Evolutionary conservation across 1,140 invertebrate genomes (phyloP).

Genomic region (Lutraria rhynchaena): DNA sequence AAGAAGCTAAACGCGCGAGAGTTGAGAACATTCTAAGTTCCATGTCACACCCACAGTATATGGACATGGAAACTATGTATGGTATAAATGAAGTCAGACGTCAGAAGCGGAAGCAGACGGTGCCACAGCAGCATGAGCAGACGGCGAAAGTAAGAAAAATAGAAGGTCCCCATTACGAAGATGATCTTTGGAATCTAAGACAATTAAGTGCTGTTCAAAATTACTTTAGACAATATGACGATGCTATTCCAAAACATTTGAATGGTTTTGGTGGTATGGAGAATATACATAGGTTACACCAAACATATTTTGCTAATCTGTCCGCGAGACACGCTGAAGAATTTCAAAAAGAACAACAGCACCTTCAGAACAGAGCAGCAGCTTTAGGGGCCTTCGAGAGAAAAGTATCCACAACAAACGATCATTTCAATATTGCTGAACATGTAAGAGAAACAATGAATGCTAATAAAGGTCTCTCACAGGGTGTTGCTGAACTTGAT

Average conservation of each 20-base stretch:
- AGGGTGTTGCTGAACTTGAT: slow-evolving; percentile 62
- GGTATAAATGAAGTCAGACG: slow-evolving; percentile 87
- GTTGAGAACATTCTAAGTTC: slow-evolving; percentile 97
- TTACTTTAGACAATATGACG: slow-evolving; percentile 92
- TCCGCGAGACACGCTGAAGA: slow-evolving; percentile 51
- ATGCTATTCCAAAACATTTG: slow-evolving; percentile 81
- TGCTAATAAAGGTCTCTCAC: slow-evolving; percentile 50
- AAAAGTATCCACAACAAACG: slow-evolving; percentile 45
- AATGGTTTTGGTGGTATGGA: slow-evolving; percentile 57
- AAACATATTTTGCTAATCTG: slow-evolving; percentile 55
- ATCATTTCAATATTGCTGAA: slow-evolving; percentile 57
- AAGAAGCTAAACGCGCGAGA: slow-evolving; percentile 93
- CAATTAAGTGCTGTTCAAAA: slow-evolving; percentile 95
- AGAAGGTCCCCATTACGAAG: slow-evolving; percentile 87
- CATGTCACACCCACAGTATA: slow-evolving; percentile 90
- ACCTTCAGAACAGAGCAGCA: slow-evolving; percentile 27
- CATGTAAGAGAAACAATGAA: slow-evolving; percentile 52
- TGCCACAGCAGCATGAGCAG: slow-evolving; percentile 87
- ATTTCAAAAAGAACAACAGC: slow-evolving; percentile 44
- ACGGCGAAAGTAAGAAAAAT: slow-evolving; percentile 83
- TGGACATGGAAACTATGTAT: slow-evolving; percentile 71
- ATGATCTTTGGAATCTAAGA: slow-evolving; percentile 92
- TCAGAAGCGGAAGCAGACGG: slow-evolving; percentile 98
- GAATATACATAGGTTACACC: slow-evolving; percentile 56
- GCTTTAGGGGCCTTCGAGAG: slow-evolving; percentile 45